Evolutionary conservation across 92 coral and sea anemone species (phyloP).

Genomic region (Bergia sp.): DNA sequence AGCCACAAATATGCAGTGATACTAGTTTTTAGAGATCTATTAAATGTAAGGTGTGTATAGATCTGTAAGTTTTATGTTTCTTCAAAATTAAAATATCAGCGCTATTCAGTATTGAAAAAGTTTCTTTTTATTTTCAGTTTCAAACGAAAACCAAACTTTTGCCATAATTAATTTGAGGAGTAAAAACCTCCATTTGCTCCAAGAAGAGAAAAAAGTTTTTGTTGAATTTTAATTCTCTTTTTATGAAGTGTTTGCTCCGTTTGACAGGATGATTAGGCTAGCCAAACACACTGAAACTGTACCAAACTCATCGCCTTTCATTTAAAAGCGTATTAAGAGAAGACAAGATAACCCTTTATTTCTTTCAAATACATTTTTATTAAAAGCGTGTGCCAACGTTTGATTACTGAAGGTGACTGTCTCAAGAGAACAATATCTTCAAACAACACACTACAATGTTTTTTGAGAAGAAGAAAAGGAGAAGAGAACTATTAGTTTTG

Average conservation of each 20-base stretch:
- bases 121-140: neutral
- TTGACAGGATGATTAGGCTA: conserved; percentile 18
- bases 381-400: conserved; percentile 13
- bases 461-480: conserved; percentile 1
- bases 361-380: neutral
- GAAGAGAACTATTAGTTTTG: conserved; percentile 12
- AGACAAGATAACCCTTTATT: neutral
- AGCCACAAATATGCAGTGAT: neutral
- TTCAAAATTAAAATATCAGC: no score
- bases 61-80: no score
- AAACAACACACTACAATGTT: neutral
- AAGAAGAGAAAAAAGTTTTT: neutral
- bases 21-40: neutral
- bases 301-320: conserved; percentile 23
- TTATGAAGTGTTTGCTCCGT: conserved; percentile 19
- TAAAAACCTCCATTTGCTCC: neutral
- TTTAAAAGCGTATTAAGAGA: conserved; percentile 29
- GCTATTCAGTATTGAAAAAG: no score
- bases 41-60: no score
- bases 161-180: neutral
- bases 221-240: conserved; percentile 8
- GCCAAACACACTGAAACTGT: conserved; percentile 22
- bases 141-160: neutral
- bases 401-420: neutral
- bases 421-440: neutral